Base-by-base conservation (phyloP, 2,113 vertebrate genomes). In the Asarcornis scutulata region DNA sequence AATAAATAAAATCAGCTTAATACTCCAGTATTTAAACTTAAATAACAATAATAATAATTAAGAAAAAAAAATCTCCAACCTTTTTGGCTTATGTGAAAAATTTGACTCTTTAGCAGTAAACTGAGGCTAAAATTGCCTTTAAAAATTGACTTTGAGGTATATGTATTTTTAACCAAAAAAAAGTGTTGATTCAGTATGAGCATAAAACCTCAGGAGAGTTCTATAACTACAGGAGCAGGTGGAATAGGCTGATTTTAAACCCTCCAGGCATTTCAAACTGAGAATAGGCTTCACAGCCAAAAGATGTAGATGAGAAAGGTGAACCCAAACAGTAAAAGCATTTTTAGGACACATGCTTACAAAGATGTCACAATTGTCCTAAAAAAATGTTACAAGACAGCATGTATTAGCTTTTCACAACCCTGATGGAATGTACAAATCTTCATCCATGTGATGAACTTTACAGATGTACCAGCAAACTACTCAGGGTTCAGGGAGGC, bases 281-380 rank as follows among this genome's bases (percentile, higher is more conserved):
- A 12, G 3, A 68, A 75, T 0, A 85, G 17, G 22, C 32, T 76
- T 63, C n/a, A 64, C 0, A 26, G 32, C 32, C 6, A 21, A 17
- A 83, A 60, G 16, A 53, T 26, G 52, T 18, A 38, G 16, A 23
- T 20, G 14, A 77, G 34, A 92, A 72, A 85, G 26, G 15, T 23
- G 94, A 55, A 75, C 20, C 76, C 13, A 73, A 36, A 17, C 17
- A 13, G 16, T 29, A 23, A 8, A 62, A 15, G 44, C 26, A 27
- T 77, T 62, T 31, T 48, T 21, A 63, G 26, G 75, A 29, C n/a
- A 50, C 23, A 72, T 52, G 36, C 48, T 38, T 90, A 50, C 72
- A 77, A 86, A 59, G 71, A 23, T 17, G 5, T 46, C 67, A 40
- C 16, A 84, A 55, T 9, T 40, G 48, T 21, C 42, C 64, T 8